phyloP scores from a whole-genome alignment of 2,113 vertebrate genomes.

The Dipodomys spectabilis region DNA sequence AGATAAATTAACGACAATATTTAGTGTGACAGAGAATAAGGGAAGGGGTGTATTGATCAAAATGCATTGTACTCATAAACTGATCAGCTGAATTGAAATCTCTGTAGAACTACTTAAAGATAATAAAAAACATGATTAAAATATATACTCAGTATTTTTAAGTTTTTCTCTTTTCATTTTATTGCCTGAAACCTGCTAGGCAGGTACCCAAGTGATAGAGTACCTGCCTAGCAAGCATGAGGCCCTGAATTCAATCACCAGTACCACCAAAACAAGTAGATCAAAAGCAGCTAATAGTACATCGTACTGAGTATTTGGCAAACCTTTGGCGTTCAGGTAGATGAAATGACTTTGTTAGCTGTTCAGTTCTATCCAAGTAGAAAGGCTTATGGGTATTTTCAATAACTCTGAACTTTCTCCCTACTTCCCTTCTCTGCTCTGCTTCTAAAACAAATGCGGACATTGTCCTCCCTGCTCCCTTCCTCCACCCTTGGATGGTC shows the following conservation, averaged over 20 bases:
- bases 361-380: not conserved
- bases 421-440: not conserved
- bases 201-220: no score
- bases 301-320: not conserved
- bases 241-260: no score
- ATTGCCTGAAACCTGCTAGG: not conserved
- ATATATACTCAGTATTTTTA: not conserved
- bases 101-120: no score
- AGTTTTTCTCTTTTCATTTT: not conserved
- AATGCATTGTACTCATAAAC: no score
- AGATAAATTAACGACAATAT: not conserved
- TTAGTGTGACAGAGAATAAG: not conserved
- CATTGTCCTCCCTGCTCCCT: not conserved
- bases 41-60: no score
- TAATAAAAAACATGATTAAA: no score
- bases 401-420: constrained; percentile 45
- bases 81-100: no score
- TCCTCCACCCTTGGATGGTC: not conserved
- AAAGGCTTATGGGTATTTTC: constrained; percentile 12
- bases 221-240: no score
- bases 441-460: constrained; percentile 58
- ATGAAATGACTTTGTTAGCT: constrained; percentile 4
- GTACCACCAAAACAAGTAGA: no score
- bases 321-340: not conserved
- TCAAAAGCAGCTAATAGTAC: not conserved